A percentile compares a stretch with the other conserved stretches of the same genome.
phyloP scores from a whole-genome alignment of 2,888 invertebrate species.

The Ectobius pallidus region DNA sequence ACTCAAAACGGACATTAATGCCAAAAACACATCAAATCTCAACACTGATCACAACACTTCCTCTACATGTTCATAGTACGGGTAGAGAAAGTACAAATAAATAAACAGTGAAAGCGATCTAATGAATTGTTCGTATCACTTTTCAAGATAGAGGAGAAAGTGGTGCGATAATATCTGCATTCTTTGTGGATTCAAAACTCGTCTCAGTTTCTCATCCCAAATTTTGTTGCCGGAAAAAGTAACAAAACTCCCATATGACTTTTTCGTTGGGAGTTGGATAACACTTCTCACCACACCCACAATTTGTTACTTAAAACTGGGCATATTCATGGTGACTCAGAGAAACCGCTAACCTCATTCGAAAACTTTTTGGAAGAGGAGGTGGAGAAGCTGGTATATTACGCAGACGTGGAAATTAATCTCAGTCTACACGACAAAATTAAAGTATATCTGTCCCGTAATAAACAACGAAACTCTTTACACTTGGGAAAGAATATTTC shows the following conservation, averaged over 20 bases:
- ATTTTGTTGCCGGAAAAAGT: background rate
- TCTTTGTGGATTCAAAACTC: background rate
- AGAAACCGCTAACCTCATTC: background rate
- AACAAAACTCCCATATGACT: background rate
- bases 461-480: slow-evolving; percentile 9
- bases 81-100: too few relatives aligned
- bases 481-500: slow-evolving; percentile 18
- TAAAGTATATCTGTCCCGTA: slow-evolving; percentile 14
- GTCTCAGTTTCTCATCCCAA: background rate
- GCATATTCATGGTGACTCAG: background rate
- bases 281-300: slow-evolving; percentile 12
- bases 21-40: too few relatives aligned
- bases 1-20: too few relatives aligned
- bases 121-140: too few relatives aligned
- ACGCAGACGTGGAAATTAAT: slow-evolving; percentile 8
- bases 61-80: too few relatives aligned
- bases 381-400: background rate
- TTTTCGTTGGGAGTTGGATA: background rate
- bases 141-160: too few relatives aligned
- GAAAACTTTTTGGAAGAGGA: background rate
- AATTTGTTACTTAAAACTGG: slow-evolving; percentile 8
- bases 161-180: background rate
- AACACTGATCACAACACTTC: too few relatives aligned
- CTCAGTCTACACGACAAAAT: slow-evolving; percentile 9
- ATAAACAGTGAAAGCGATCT: too few relatives aligned